phyloP scores from a whole-genome alignment of 53 echinoderm and acorn worm species.

The Temnopleurus reevesii region DNA sequence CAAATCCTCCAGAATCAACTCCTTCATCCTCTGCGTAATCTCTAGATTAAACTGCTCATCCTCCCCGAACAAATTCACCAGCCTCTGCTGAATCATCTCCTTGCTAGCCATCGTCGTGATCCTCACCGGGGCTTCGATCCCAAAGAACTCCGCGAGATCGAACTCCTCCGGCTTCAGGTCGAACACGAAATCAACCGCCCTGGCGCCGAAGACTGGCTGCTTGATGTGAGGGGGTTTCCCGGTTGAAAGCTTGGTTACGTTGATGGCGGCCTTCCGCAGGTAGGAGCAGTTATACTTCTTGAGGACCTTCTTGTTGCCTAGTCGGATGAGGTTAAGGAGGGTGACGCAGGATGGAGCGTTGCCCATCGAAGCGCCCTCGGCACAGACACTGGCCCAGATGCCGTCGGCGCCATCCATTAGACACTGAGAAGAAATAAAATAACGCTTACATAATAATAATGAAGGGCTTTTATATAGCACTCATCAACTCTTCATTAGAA shows the following conservation, averaged over 20 bases:
- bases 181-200: conserved; percentile 65
- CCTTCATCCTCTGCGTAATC: too few relatives aligned
- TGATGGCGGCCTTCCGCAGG: conserved; percentile 70
- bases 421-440: neutral
- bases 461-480: neutral
- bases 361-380: conserved; percentile 68
- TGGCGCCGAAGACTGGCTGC: conserved; percentile 67
- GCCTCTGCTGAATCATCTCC: conserved; percentile 61
- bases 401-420: conserved; percentile 53
- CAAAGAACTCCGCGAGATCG: conserved; percentile 67
- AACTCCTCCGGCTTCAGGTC: conserved; percentile 58
- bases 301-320: conserved; percentile 65
- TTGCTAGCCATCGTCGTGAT: conserved; percentile 64
- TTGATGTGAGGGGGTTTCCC: conserved; percentile 54
- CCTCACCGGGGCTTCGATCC: conserved; percentile 58
- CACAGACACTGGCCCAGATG: conserved; percentile 62
- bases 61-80: conserved; percentile 58
- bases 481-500: neutral
- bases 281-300: conserved; percentile 67
- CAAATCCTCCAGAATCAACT: too few relatives aligned
- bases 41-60: conserved; percentile 55
- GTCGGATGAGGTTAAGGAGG: conserved; percentile 62
- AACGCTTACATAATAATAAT: too few relatives aligned
- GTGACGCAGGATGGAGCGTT: conserved; percentile 63
- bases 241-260: conserved; percentile 67